A percentile compares a stretch with the other conserved stretches of the same genome.
Conservation (phyloP, 2,797 vertebrate genomes). For the Enteromius argenteus region DNA sequence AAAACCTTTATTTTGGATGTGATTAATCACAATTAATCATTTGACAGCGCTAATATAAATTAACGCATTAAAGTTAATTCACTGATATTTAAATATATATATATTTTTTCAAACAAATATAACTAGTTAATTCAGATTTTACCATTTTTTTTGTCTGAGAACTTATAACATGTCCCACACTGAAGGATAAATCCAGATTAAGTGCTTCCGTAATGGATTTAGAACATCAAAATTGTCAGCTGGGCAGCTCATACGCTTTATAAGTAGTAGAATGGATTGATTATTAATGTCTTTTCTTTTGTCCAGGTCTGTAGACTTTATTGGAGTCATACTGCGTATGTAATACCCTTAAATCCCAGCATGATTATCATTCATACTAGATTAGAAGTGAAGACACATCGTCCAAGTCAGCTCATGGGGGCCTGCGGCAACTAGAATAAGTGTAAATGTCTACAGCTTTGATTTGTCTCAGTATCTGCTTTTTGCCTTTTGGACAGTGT, state of each 20-base stretch:
- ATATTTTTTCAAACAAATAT: background rate
- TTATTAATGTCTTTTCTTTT: conserved; percentile 53
- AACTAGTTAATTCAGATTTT: background rate
- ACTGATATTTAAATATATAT: background rate
- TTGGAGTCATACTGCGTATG: conserved; percentile 27
- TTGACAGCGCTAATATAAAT: background rate
- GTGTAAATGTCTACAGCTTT: conserved; percentile 61
- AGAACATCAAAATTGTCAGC: background rate
- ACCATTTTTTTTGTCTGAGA: background rate
- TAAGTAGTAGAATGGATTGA: conserved; percentile 34
- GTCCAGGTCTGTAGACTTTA: conserved; percentile 43
- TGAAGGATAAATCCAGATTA: conserved; percentile 6
- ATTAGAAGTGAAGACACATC: conserved; percentile 57
- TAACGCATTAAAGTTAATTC: background rate
- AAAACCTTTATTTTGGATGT: too few species aligned
- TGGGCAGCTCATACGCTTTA: conserved; percentile 31
- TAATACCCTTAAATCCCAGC: conserved; percentile 48
- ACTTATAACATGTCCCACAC: background rate
- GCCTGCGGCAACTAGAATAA: conserved; percentile 67
- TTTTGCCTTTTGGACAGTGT: conserved; percentile 31
- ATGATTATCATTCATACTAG: conserved; percentile 50
- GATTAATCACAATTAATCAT: too few species aligned
- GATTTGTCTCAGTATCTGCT: conserved; percentile 60
- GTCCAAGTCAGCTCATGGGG: conserved; percentile 45
- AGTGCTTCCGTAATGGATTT: conserved; percentile 9